These are phyloP conservation scores for Oegoconia quadripuncta DNA, from an alignment of 2,888 invertebrate genomes.

Conservation along the genomic window DNA sequence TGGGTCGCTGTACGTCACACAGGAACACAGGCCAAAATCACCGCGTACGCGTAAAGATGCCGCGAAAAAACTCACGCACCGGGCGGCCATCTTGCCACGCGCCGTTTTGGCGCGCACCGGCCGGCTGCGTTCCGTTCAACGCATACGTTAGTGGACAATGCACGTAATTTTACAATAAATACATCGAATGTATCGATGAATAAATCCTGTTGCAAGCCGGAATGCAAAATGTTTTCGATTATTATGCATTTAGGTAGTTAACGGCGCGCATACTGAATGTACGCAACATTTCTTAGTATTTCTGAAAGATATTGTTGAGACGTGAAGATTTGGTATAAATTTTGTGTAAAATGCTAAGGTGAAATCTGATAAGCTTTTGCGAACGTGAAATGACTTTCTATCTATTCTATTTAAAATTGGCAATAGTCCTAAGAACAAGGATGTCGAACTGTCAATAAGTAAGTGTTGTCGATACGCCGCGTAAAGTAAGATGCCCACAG, in stretches of 20 bases:
- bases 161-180: conserved; percentile 76
- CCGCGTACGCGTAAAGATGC: conserved; percentile 68
- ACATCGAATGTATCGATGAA: conserved; percentile 24
- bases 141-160: conserved; percentile 48
- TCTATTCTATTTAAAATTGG: too few relatives aligned
- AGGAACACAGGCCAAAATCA: conserved; percentile 74
- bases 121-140: conserved; percentile 27
- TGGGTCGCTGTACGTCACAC: conserved; percentile 73
- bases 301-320: conserved; percentile 24
- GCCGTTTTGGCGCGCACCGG: conserved; percentile 46
- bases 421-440: too few relatives aligned
- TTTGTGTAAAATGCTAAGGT: not conserved
- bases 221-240: conserved; percentile 63
- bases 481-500: too few relatives aligned
- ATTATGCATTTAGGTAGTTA: conserved; percentile 71
- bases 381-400: too few relatives aligned
- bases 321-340: conserved; percentile 25
- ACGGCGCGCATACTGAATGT: conserved; percentile 56
- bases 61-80: conserved; percentile 53
- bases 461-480: too few relatives aligned
- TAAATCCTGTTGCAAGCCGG: conserved; percentile 50
- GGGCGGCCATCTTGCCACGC: conserved; percentile 63
- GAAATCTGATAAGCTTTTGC: too few relatives aligned
- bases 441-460: not conserved
- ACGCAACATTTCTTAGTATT: conserved; percentile 39